These are phyloP conservation scores for Volucella inflata DNA, from an alignment of 2,888 invertebrate species.

Conservation along the genomic window DNA sequence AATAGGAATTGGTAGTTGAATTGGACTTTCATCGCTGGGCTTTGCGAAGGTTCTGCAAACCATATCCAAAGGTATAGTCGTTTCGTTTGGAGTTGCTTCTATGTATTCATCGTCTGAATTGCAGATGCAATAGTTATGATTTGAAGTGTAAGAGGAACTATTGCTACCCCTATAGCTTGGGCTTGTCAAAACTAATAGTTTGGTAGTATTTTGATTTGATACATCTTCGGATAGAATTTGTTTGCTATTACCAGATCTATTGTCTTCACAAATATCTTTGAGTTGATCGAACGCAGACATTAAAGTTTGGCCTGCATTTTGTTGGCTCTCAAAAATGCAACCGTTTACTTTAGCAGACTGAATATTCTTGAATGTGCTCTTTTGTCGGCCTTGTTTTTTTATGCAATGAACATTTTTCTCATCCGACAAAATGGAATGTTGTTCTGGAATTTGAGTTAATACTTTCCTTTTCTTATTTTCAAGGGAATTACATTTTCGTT, in stretches of 20 bases:
- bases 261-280: background rate
- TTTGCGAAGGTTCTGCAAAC: background rate
- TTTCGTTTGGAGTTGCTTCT: background rate
- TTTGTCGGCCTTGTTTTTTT: too few species aligned
- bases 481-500: too few species aligned
- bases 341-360: too few species aligned
- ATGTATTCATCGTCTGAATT: slow-evolving; percentile 42
- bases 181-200: too few species aligned
- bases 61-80: slow-evolving; percentile 3
- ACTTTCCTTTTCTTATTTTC: too few species aligned
- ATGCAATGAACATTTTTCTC: too few species aligned
- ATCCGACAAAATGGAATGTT: too few species aligned
- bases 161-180: background rate
- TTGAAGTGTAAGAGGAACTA: slow-evolving; percentile 17
- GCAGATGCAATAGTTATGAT: slow-evolving; percentile 23
- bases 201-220: background rate
- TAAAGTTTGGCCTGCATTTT: background rate
- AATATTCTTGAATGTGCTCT: too few species aligned
- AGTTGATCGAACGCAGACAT: slow-evolving; percentile 29
- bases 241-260: background rate
- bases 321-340: too few species aligned
- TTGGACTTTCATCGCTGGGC: background rate
- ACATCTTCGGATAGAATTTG: background rate
- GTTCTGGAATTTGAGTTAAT: too few species aligned
- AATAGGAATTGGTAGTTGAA: slow-evolving; percentile 1